Percentiles rank a stretch among this genome's conserved stretches.
Conservation (phyloP, 2,113 vertebrate genomes). For the Propithecus coquereli region DNA sequence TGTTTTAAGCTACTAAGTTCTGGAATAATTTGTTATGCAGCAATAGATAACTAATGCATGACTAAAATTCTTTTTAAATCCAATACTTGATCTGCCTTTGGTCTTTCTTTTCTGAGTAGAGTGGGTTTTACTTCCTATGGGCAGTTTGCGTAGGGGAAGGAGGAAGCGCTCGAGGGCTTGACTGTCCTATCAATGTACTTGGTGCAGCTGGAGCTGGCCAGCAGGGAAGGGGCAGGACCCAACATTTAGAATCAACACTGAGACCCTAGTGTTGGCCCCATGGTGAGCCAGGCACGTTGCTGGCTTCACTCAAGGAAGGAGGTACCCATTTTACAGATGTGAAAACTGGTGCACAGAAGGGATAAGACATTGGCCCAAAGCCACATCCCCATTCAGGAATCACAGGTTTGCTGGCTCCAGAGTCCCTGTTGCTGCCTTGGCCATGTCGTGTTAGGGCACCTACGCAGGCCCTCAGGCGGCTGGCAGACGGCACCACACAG, state of each 20-base stretch:
- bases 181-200: too few relatives aligned
- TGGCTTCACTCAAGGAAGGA: background rate
- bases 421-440: too few relatives aligned
- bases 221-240: too few relatives aligned
- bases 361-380: background rate
- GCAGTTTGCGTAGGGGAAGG: background rate
- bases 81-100: too few relatives aligned
- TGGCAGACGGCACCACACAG: fast-evolving
- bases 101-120: background rate
- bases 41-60: background rate
- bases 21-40: background rate
- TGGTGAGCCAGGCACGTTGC: too few relatives aligned
- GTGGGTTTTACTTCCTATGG: fast-evolving
- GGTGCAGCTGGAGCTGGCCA: background rate
- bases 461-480: background rate
- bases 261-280: fast-evolving
- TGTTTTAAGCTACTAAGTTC: background rate
- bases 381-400: background rate
- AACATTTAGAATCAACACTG: background rate
- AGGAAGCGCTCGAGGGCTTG: background rate
- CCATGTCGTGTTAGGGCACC: background rate
- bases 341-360: background rate
- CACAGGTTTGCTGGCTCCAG: background rate
- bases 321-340: background rate
- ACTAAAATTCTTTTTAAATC: background rate